These are phyloP conservation scores for Struthidea cinerea DNA, from an alignment of 2,113 vertebrate genomes.

Conservation along the genomic window DNA sequence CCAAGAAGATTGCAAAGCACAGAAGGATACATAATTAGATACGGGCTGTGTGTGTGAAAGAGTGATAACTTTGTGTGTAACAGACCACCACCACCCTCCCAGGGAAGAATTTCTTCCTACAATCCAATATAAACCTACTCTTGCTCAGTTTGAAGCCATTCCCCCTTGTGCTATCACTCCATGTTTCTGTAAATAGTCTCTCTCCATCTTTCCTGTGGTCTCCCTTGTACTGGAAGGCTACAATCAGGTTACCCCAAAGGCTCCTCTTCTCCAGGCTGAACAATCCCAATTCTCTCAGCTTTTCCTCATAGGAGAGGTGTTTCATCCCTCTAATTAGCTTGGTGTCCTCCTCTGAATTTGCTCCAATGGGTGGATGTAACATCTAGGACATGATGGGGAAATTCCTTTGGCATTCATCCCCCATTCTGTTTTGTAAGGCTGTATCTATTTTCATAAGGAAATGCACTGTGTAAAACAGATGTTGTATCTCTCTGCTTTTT, in stretches of 20 bases:
- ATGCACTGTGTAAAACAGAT: neutral
- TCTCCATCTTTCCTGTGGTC: neutral
- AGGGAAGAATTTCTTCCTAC: neutral
- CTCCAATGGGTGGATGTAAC: neutral
- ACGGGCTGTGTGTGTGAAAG: neutral
- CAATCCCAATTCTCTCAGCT: neutral
- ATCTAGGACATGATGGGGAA: neutral
- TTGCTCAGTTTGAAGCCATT: neutral
- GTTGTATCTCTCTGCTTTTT: neutral
- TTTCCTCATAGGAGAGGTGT: no score
- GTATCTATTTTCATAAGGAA: neutral
- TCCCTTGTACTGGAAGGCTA: neutral
- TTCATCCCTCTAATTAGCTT: neutral
- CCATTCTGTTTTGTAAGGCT: neutral
- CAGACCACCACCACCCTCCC: neutral
- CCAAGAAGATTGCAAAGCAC: neutral
- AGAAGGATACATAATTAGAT: neutral
- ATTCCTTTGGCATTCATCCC: neutral
- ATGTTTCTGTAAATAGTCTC: fast-evolving
- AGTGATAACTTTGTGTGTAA: neutral
- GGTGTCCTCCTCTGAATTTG: neutral
- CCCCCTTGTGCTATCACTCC: no score
- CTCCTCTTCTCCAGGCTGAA: neutral
- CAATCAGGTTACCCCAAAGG: neutral
- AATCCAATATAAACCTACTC: neutral